Base-by-base conservation (phyloP, 2,113 vertebrate species). In the Nothoprocta perdicaria region DNA sequence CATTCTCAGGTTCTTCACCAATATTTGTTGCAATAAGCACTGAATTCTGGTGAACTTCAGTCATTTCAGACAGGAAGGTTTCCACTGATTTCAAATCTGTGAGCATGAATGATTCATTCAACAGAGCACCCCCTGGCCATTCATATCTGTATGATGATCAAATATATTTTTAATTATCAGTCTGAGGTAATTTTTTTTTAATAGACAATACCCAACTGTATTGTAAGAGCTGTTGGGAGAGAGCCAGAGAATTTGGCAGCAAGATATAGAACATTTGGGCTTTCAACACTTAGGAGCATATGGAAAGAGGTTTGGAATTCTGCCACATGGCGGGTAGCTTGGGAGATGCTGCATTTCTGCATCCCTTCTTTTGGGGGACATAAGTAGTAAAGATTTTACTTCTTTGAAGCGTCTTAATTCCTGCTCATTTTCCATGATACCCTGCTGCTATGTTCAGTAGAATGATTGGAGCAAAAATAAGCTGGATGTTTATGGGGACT, bases 251-350 rank as follows among this genome's bases (percentile, higher is more conserved):
- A 91, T 85, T 96, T 96, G 91, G 89, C 92, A 96, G 94, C 19
- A n/a, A 89, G 68, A 94, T 75, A 92, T 8, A 40, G 93, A 95
- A 93, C 94, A 95, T 93, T 93, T 95, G 92, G 91, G 62, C 67
- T 96, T 94, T 92, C 12, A 33, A 61, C 57, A 83, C 92, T 94
- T 92, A 31, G 82, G 81, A 96, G 75, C 92, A 95, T 94, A 96
- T 85, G 95, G 94, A 87, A 94, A 80, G 88, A 92, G 84, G 88
- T 95, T 94, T 96, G 95, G 92, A 95, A 81, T 75, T 29, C 53
- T 89, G 93, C 92, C 95, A 95, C 46, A 22, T 72, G 68, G 61
- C 75, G 35, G 78, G 82, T 78, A 85, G 72, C 73, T 91, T 83
- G 82, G 85, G 92, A 93, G 82, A 91, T 74, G 62, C 48, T 88